These are phyloP conservation scores for Lycaena phlaeas DNA, from an alignment of 2,888 invertebrate species.

Conservation along the genomic window DNA sequence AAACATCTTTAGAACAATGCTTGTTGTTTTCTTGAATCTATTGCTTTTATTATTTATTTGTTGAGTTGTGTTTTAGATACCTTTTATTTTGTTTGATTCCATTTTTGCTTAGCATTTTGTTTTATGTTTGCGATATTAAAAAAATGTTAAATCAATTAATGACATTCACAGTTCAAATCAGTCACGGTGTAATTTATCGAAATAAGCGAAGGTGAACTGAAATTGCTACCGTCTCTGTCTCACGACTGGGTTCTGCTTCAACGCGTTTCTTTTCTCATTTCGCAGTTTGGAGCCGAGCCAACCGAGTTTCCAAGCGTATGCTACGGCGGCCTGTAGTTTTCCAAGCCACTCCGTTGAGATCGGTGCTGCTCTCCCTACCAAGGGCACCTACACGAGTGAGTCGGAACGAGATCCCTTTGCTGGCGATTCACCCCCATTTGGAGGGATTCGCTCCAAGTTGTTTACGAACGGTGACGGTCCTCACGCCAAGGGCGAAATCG, in stretches of 20 bases:
- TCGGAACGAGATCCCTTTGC: constrained; percentile 49
- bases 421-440: constrained; percentile 44
- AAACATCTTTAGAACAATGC: too few species aligned
- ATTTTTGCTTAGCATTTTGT: too few species aligned
- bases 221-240: constrained; percentile 60
- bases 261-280: constrained; percentile 71
- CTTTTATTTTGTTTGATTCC: too few species aligned
- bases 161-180: constrained; percentile 59
- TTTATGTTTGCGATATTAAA: constrained; percentile 28
- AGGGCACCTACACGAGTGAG: constrained; percentile 41
- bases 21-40: not conserved
- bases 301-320: constrained; percentile 69
- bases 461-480: constrained; percentile 27
- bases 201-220: constrained; percentile 55
- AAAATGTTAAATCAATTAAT: constrained; percentile 57
- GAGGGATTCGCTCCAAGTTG: constrained; percentile 11
- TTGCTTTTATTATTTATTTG: not conserved
- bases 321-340: constrained; percentile 67
- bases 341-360: constrained; percentile 62
- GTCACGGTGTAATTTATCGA: constrained; percentile 64
- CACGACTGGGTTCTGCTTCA: constrained; percentile 55
- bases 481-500: constrained; percentile 54
- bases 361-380: constrained; percentile 50
- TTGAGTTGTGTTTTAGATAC: not conserved
- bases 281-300: constrained; percentile 74